phyloP scores from a whole-genome alignment of 2,113 vertebrate genomes.

The Picathartes gymnocephalus region DNA sequence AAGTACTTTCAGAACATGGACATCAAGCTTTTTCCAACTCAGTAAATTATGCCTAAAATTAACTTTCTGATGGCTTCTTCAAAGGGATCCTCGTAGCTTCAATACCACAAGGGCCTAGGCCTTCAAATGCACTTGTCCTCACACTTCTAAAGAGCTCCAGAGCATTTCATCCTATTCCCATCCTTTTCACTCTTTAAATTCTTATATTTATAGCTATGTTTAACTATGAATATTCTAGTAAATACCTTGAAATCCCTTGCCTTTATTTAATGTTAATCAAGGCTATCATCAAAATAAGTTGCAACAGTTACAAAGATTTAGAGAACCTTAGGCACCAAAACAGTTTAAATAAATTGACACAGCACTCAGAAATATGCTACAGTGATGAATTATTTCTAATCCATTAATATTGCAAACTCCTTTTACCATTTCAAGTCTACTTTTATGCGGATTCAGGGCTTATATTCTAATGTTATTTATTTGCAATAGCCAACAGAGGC shows the following conservation, averaged over 20 bases:
- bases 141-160: background rate
- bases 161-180: background rate
- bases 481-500: background rate
- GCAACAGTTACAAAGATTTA: background rate
- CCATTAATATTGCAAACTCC: conserved; percentile 1
- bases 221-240: background rate
- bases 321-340: background rate
- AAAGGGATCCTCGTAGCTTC: background rate
- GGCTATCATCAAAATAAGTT: background rate
- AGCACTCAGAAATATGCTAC: background rate
- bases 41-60: background rate
- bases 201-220: background rate
- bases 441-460: background rate
- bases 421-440: conserved; percentile 8
- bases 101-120: background rate
- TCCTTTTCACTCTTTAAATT: background rate
- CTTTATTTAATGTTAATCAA: background rate
- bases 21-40: background rate
- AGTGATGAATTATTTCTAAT: conserved; percentile 28
- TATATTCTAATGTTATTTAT: background rate
- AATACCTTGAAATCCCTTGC: background rate
- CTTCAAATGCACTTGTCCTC: background rate
- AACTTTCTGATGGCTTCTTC: background rate
- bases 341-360: conserved; percentile 17
- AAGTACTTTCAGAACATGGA: background rate